Evolutionary conservation across 2,113 vertebrate species (phyloP), one percentile per base, ranked within the genome.

Genomic region (Mesembrinibis cayennensis): DNA sequence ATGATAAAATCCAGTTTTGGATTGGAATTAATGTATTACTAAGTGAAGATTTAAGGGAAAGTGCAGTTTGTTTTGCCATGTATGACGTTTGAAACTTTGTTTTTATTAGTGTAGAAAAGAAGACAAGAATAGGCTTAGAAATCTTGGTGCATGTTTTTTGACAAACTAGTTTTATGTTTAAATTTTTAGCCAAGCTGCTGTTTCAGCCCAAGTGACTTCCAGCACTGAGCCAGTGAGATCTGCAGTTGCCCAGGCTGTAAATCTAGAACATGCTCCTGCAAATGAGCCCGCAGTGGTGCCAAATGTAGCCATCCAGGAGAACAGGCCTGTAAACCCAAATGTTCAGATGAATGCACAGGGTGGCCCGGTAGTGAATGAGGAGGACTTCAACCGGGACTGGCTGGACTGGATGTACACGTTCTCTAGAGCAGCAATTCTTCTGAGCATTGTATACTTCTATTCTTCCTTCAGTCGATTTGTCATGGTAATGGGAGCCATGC

Each of bases 391-490:
- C 95, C 98, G 98, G 5, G 99, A 99, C 97, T 99, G 99, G 99
- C 98, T 99, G 73, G 99, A 99, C 98, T 99, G 99, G 99, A 97
- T 99, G 97, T 99, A 99, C 96, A 99, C 99, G 0, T 98, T 99
- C 93, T 99, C 99, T 1, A 98, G 99, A 5, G 99, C 99, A 13
- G 98, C 98, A 6, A 98, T 99, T 72, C 98, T 99, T 52, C 99
- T 99, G 66, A 99, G 99, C 98, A 99, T 99, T 59, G 99, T 99
- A 29, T 99, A 99, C 97, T 99, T 99, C 98, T 99, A 99, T 95
- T 99, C 99, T 14, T 99, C 99, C 27, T 99, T 99, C 65, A 99
- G 99, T 91, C 99, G 99, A 34, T 99, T 99, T 82, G 87, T 99
- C 96, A 99, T 99, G 99, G 99, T 99, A 67, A 98, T 99, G 87